Base-by-base conservation (phyloP, 2,113 vertebrate genomes). In the Neofelis nebulosa region DNA sequence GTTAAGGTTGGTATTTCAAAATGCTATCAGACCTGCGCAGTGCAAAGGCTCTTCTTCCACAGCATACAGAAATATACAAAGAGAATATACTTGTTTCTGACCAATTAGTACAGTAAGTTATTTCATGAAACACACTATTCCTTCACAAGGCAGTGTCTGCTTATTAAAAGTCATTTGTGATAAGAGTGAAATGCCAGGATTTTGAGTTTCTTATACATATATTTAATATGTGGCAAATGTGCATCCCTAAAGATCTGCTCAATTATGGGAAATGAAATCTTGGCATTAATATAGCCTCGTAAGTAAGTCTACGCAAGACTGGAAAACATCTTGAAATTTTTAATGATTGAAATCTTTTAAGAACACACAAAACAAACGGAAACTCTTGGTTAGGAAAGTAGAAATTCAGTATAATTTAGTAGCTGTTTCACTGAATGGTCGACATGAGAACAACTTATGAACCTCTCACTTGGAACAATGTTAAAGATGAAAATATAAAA, bases 1-100 rank as follows among this genome's bases (percentile, higher is more conserved):
- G 71, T 86, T 91, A 94, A 96, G 41, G 33, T 9, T 96, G 71
- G 29, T 61, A 96, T 97, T 98, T 97, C 71, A 19, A 94, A 96
- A 88, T 95, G n/a, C 38, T 61, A 91, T 68, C 38, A 78, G 74
- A n/a, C 21, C 33, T 96, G 73, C 29, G 93, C 33, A 52, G 19
- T 71, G 3, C 38, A 94, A 94, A 94, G 69, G 25, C 76, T 33
- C 27, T 33, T 33, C 21, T 36, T 91, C 33, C 68, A 68, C 10
- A 65, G 55, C 29, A 23, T 45, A 76, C 65, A 87, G 16, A 96
- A 83, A 50, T 36, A 15, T 45, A 68, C 63, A 95, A 80, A 92
- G 31, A 90, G 57, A 90, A 94, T n/a, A 94, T 29, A 89, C 94
- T 74, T 86, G 5, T 73, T 83, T 92, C 88, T 88, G 41, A 63